Base-by-base conservation (phyloP, 37 sponge, comb jelly and placozoan species). In the Eunapius fragilis region DNA sequence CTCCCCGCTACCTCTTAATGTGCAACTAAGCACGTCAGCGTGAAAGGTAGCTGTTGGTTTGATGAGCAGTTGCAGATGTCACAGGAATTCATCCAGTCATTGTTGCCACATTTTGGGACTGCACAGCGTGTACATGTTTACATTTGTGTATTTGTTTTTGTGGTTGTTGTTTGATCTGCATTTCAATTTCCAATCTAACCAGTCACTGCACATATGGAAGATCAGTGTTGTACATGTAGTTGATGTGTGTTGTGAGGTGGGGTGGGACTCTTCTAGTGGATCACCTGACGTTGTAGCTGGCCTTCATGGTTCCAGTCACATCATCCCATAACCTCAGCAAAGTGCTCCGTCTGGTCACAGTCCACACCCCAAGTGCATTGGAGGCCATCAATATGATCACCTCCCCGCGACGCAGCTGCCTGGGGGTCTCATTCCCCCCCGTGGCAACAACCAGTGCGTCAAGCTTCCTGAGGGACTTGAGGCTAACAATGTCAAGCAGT, bases 341-440 rank as follows among this genome's bases (percentile, higher is more conserved):
- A 2, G 88, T 67, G 78, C 95, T 89, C 74, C 95, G 77, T 70
- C 95, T 87, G 25, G 82, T 82, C 37, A 95, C 90, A 19, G 88
- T 83, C 95, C 95, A 95, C 37, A 95, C 86, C 19, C 95, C 92
- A 22, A 68, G 72, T 13, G 69, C 31, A 68, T 77, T 89, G 28
- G 84, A 68, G 3, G 45, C 82, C 85, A 90, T 71, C 48, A 86
- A 77, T 0, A 83, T 87, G 72, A 95, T 87, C 13, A 93, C 86
- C 3, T 89, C 92, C 12, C 92, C 90, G 37, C 74, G 80, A 30
- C 49, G 31, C 24, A 48, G 28, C 23, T 32, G 0, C 25, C 17
- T 71, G 13, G 76, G 37, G 24, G 31, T 24, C 19, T 24, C 37
- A 19, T 23, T 69, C 24, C 32, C 72, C 30, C 31, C 72, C 12